These are phyloP conservation scores for Rhagoletis pomonella DNA, from an alignment of 1,140 invertebrate species.

Conservation along the genomic window DNA sequence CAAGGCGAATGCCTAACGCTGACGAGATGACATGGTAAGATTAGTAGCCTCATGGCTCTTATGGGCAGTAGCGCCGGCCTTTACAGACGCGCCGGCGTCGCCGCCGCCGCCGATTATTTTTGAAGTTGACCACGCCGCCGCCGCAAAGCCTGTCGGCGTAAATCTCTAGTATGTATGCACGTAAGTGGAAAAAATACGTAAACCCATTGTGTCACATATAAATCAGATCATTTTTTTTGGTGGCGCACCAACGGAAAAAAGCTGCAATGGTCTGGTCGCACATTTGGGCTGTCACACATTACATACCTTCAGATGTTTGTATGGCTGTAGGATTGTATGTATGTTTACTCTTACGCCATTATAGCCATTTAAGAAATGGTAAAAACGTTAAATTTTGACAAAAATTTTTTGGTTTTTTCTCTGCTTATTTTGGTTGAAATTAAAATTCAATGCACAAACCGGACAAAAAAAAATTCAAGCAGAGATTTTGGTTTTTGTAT, in stretches of 20 bases:
- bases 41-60: too few species aligned
- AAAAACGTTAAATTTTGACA: slow-evolving; percentile 69
- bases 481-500: slow-evolving; percentile 20
- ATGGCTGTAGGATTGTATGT: not conserved
- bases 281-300: not conserved
- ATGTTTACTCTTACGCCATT: not conserved
- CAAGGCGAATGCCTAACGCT: too few species aligned
- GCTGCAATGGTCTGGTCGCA: not conserved
- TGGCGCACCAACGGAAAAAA: not conserved
- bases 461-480: slow-evolving; percentile 61
- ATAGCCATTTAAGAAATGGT: slow-evolving; percentile 56
- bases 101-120: too few species aligned
- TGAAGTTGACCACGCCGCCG: too few species aligned
- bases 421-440: slow-evolving; percentile 58
- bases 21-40: too few species aligned
- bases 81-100: too few species aligned
- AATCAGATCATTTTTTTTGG: slow-evolving; percentile 71
- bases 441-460: slow-evolving; percentile 72
- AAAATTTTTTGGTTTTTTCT: slow-evolving; percentile 64
- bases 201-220: slow-evolving; percentile 73
- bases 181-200: slow-evolving; percentile 62
- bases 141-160: too few species aligned
- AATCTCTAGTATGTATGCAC: slow-evolving; percentile 57
- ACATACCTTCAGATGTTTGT: not conserved
- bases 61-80: too few species aligned